Conservation (phyloP, 2,113 vertebrate genomes). For the Coptodon bakossiorum region DNA sequence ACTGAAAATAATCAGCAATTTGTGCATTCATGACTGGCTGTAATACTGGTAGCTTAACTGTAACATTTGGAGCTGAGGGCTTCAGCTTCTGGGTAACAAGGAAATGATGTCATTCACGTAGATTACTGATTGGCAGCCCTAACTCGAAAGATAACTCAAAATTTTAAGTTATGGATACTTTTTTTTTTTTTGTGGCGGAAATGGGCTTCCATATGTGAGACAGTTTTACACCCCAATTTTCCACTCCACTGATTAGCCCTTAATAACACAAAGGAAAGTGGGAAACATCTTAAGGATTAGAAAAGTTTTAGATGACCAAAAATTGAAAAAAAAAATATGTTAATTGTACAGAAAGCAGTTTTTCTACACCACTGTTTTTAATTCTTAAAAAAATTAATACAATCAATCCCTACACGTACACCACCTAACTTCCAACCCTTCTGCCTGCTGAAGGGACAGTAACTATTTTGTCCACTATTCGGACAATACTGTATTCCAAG, state of each 20-base stretch:
- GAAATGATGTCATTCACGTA: background rate
- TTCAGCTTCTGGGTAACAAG: background rate
- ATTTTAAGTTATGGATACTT: background rate
- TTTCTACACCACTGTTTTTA: background rate
- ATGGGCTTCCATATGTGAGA: background rate
- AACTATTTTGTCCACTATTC: background rate
- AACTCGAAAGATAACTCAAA: background rate
- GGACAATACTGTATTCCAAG: background rate
- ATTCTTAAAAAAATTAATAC: background rate
- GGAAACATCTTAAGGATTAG: background rate
- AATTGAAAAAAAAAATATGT: too few relatives aligned
- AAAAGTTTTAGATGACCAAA: background rate
- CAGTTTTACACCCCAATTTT: background rate
- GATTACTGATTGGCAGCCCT: background rate
- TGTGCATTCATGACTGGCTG: background rate
- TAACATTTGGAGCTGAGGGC: background rate
- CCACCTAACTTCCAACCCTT: background rate
- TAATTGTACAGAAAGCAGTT: background rate
- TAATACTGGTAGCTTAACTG: background rate
- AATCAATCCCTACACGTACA: background rate
- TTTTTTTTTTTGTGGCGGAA: background rate
- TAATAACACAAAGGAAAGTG: background rate
- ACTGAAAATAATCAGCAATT: background rate
- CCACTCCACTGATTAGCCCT: background rate
- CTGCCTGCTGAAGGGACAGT: background rate